Base-by-base conservation (phyloP, 2,888 invertebrate genomes). In the Octonoba sinensis region DNA sequence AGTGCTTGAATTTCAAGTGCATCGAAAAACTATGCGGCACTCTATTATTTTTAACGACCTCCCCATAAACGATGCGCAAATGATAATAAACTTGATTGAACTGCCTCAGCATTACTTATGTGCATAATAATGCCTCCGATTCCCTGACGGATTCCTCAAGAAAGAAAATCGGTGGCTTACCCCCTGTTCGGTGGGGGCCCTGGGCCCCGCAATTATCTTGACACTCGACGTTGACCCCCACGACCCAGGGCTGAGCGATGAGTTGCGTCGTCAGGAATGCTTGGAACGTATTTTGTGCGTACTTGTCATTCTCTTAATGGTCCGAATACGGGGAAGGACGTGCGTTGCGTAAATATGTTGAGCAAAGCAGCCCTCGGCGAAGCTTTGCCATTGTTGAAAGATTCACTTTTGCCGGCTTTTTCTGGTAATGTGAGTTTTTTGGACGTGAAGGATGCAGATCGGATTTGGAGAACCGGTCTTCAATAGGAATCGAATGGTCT, bases 201-300 rank as follows among this genome's bases (percentile, higher is more conserved):
- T 46, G 69, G 54, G 69, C 74, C 66, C 46, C 22, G 60, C 76
- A 77, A 70, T 77, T 77, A 77, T 70, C 76, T 77, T 77, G 76
- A 77, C 76, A 77, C 62, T 54, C 44, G 69, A 46, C 24, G 44
- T 54, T 64, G 76, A 77, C 54, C 76, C 54, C 62, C 27, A 24
- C 44, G 44, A 60, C 69, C 76, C 67, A 6, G 59, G n/a, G 13
- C 65, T 66, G 66, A 75, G 74, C 69, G 69, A 67, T 69, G 69
- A 54, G 62, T 36, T 36, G 36, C 76, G 44, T 36, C 24, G 8
- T 27, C 22, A 62, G 70, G 76, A 77, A 77, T 77, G 76, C 44
- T 20, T 20, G 67, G 75, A 67, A 75, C 67, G 67, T 67, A 44
- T 64, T 47, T 18, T 18, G 54, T 18, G 54, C 65, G 54, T 71